A percentile compares a stretch with the other conserved stretches of the same genome.
Conservation (phyloP, 2,797 vertebrate genomes). For the Buceros bicornis region DNA sequence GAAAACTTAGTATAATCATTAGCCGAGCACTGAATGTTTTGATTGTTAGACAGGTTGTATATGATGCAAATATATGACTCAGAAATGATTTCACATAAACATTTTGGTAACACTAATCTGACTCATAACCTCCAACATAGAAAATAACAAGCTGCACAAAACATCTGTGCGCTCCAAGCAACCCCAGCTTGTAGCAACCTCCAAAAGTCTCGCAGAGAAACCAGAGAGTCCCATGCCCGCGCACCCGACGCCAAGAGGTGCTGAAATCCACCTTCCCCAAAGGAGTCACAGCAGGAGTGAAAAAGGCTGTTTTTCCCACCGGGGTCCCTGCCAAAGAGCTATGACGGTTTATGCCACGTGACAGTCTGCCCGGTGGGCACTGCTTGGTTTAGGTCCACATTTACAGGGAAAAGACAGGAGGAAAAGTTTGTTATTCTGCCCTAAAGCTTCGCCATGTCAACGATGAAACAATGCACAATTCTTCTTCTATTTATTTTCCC, state of each 20-base stretch:
- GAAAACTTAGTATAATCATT: slow-evolving; percentile 83
- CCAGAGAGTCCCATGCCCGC: background rate
- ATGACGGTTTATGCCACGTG: background rate
- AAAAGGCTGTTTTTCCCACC: background rate
- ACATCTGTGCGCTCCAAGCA: slow-evolving; percentile 79
- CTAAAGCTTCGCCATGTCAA: background rate
- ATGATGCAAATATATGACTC: slow-evolving; percentile 86
- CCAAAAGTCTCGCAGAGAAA: slow-evolving; percentile 17
- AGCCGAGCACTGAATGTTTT: slow-evolving; percentile 83
- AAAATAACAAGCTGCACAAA: slow-evolving; percentile 83
- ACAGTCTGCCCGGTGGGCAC: background rate
- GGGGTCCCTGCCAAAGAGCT: background rate
- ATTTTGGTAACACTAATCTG: slow-evolving; percentile 84
- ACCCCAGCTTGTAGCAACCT: slow-evolving; percentile 53
- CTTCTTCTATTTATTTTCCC: slow-evolving; percentile 60
- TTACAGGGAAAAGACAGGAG: background rate
- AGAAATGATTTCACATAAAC: slow-evolving; percentile 88
- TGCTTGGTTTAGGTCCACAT: background rate
- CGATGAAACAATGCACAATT: slow-evolving; percentile 27
- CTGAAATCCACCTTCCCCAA: background rate
- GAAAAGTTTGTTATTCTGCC: slow-evolving; percentile 8
- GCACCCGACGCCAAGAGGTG: background rate
- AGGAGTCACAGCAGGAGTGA: background rate
- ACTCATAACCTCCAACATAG: slow-evolving; percentile 86
- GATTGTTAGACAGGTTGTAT: slow-evolving; percentile 86